phyloP scores from a whole-genome alignment of 2,888 invertebrate species.

The Alcis repandata region DNA sequence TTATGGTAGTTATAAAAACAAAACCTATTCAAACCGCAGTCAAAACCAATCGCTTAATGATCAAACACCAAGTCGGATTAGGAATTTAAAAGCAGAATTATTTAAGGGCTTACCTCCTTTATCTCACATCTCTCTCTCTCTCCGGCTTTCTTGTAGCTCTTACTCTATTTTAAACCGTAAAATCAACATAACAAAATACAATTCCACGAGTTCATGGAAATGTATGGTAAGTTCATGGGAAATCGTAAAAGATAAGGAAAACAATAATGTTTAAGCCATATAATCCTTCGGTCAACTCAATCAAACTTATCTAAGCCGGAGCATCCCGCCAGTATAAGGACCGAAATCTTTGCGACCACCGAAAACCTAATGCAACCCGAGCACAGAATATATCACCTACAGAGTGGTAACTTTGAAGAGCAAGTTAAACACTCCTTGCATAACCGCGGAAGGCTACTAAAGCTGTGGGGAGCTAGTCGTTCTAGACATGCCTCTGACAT shows the following conservation, averaged over 20 bases:
- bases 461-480: too few species aligned
- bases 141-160: neutral
- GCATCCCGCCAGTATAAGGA: slow-evolving; percentile 10
- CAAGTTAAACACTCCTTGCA: neutral
- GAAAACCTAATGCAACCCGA: slow-evolving; percentile 26
- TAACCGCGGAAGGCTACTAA: too few species aligned
- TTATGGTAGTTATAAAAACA: too few species aligned
- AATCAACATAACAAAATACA: neutral
- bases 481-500: too few species aligned
- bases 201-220: neutral
- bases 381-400: neutral
- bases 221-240: neutral
- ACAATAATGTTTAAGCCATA: slow-evolving; percentile 2
- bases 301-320: slow-evolving; percentile 32
- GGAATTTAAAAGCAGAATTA: too few species aligned
- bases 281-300: slow-evolving; percentile 31
- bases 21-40: too few species aligned
- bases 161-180: neutral
- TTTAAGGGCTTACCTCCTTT: too few species aligned
- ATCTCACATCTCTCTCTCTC: too few species aligned
- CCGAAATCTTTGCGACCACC: slow-evolving; percentile 30
- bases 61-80: too few species aligned
- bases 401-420: neutral
- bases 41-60: too few species aligned
- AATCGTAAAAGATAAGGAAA: slow-evolving; percentile 7